Evolutionary conservation across 2,797 vertebrate species (phyloP).

Genomic region (Hypotaenidia okinawae): DNA sequence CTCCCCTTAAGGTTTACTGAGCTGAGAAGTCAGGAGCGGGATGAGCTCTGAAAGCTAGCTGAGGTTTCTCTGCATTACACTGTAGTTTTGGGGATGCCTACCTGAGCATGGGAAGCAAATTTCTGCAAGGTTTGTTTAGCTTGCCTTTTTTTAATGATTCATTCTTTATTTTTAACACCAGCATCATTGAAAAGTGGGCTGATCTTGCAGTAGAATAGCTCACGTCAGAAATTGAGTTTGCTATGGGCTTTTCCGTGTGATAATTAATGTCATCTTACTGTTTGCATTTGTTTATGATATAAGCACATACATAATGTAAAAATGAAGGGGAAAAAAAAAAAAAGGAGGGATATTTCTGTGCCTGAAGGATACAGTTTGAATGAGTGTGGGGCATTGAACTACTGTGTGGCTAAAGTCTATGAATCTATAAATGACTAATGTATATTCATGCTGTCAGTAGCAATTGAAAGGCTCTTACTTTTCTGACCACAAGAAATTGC

Average conservation of each 20-base stretch:
- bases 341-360: neutral
- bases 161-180: neutral
- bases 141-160: neutral
- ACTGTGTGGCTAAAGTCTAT: neutral
- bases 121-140: neutral
- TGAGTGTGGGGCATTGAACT: neutral
- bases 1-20: conserved; percentile 25
- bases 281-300: neutral
- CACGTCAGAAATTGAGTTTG: neutral
- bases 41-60: neutral
- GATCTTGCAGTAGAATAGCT: neutral
- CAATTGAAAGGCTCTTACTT: conserved; percentile 25
- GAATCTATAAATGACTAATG: conserved; percentile 25
- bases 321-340: neutral
- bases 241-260: neutral
- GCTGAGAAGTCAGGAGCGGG: neutral
- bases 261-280: neutral
- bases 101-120: neutral
- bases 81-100: neutral
- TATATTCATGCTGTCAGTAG: conserved; percentile 37
- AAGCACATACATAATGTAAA: neutral
- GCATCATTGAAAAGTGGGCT: neutral
- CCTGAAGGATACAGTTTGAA: conserved; percentile 22
- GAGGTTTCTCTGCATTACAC: neutral
- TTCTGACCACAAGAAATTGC: conserved; percentile 14